Percentiles rank a stretch among this genome's conserved stretches.
phyloP scores from a whole-genome alignment of 2,797 vertebrate genomes.

The Anomalospiza imberbis region DNA sequence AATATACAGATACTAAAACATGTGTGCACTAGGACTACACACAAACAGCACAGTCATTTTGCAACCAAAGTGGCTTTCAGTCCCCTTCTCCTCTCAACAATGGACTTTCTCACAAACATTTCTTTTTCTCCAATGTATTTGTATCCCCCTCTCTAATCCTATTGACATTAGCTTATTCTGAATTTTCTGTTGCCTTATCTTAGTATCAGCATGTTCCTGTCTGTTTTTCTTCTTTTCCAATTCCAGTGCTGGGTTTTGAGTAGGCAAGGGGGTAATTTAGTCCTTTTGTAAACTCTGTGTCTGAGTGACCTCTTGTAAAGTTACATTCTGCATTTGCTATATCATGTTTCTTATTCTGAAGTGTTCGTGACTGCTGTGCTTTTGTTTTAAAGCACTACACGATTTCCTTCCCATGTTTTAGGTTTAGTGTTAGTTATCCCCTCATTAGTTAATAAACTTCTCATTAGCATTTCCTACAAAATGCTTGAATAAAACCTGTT shows the following conservation, averaged over 20 bases:
- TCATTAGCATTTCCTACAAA: neutral
- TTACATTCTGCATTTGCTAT: neutral
- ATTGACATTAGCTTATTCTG: constrained; percentile 15
- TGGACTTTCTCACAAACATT: neutral
- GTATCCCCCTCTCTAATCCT: constrained; percentile 17
- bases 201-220: constrained; percentile 13
- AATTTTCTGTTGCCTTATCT: constrained; percentile 36
- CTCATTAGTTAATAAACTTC: neutral
- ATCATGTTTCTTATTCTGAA: neutral
- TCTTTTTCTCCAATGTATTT: constrained; percentile 6
- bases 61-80: neutral
- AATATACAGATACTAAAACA: neutral
- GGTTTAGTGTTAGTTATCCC: neutral
- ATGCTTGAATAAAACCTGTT: neutral
- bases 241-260: neutral
- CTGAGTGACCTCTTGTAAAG: constrained; percentile 5
- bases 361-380: neutral
- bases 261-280: neutral
- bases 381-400: neutral
- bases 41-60: neutral
- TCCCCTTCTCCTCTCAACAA: neutral
- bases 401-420: neutral
- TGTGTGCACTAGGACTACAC: neutral
- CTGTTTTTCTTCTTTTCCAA: constrained; percentile 27
- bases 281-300: neutral